Percentiles rank a stretch among this genome's conserved stretches.
Conservation (phyloP, 2,797 vertebrate species). For the Coluber constrictor region DNA sequence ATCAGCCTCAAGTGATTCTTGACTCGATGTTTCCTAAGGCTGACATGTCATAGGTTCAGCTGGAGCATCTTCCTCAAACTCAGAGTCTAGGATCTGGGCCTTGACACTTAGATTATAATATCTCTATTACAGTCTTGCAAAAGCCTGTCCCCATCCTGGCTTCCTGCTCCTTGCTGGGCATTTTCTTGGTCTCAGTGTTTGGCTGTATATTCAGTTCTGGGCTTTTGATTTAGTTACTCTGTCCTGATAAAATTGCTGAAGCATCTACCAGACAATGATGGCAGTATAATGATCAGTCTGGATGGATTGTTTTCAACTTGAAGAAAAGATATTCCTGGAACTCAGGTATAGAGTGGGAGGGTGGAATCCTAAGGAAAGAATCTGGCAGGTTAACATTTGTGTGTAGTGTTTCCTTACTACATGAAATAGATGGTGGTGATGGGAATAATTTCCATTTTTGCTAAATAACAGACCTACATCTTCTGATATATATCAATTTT, state of each 20-base stretch:
- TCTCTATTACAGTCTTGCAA: neutral
- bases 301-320: neutral
- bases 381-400: neutral
- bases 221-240: neutral
- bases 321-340: neutral
- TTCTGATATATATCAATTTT: neutral
- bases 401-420: neutral
- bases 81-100: neutral
- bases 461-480: neutral
- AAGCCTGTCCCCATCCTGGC: neutral
- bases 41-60: neutral
- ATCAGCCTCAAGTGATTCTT: neutral
- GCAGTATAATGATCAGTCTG: neutral
- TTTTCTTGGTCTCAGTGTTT: neutral
- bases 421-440: neutral
- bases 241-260: neutral
- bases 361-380: neutral
- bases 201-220: neutral
- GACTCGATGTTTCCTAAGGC: neutral
- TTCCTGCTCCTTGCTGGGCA: neutral
- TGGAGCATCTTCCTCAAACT: neutral
- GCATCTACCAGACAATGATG: neutral
- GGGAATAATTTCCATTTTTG: neutral
- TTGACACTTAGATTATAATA: neutral
- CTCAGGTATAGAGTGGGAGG: neutral